Evolutionary conservation across 2,113 vertebrate species (phyloP), one percentile per base, ranked within the genome.

Genomic region (Dicentrarchus labrax): DNA sequence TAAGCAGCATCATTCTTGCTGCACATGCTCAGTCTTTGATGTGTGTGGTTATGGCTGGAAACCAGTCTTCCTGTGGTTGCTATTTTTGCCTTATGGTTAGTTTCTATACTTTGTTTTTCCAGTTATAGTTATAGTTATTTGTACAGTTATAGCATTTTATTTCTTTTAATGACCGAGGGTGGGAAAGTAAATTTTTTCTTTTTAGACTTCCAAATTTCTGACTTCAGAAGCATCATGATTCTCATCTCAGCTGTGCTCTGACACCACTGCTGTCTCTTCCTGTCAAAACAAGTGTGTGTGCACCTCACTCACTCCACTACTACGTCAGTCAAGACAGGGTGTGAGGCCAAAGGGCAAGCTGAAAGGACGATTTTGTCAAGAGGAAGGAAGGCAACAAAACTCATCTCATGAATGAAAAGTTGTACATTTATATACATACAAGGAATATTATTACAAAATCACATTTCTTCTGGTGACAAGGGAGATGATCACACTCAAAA

Each of bases 21-120:
- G 30, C 30, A 30, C 1, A 9, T 8, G 8, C 5, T 45, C 2
- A 21, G 2, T 66, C 2, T 66, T 66, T 66, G 19, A 45, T 45
- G 38, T 43, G 17, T 43, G 41, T 9, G 41, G 60, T 43, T 64
- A 64, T 43, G 38, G 17, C 38, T 38, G 36, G 10, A 64, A 41
- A 64, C 61, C 38, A 24, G 65, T 24, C 43, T 67, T 67, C 45
- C 41, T 48, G 43, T 48, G 43, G 65, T 48, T 59, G 22, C 54
- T 22, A 6, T 56, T 56, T 22, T 56, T 56, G 54, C n/a, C n/a
- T 56, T 4, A n/a, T 13, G 56, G 54, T 24, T 57, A 56, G 2
- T 57, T 57, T 57, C 53, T 54, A 54, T 7, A 54, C 53, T 4
- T 9, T 22, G 3, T 24, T 57, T 54, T n/a, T 54, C 51, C 21